Base-by-base conservation (phyloP, 2,888 invertebrate species). In the Lypha dubia region DNA sequence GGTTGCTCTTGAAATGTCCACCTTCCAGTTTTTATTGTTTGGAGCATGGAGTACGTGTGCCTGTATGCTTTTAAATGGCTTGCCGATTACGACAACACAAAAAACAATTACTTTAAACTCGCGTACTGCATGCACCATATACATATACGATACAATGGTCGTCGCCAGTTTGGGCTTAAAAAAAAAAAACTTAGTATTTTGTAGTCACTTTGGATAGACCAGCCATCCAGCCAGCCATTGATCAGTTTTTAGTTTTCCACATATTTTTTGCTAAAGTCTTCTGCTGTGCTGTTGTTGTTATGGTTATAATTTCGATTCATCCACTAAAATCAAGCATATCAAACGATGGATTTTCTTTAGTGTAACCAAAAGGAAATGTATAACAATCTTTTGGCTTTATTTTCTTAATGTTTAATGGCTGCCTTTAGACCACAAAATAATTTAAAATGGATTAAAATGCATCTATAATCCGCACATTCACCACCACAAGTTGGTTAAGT, bases 1-100 rank as follows among this genome's bases (percentile, higher is more conserved):
- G 53, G 77, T 20, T 82, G 81, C 81, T 84, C 81, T 84, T 70
- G 74, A 84, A 84, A 84, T 84, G 81, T 84, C 81, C 84, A 81
- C 84, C 84, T 84, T 84, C 84, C 58, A 81, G 67, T 71, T 63
- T 74, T 70, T 49, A 63, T 60, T 41, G 28, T 62, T 56, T 46
- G 56, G 68, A 63, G 44, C 70, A 71, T 44, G 70, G 71, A 60
- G 65, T 70, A 74, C 62, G 65, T 70, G 70, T 75, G 74, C 56
- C 44, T 70, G 74, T 58, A 67, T 80, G 32, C 13, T 70, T 44
- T 71, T 70, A 63, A 71, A 62, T 83, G 85, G 73, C 67, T 75
- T 62, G 67, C 75, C 79, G 83, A 79, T 79, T 79, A 76, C 76
- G 62, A 75, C 75, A 70, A 75, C 38, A 71, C 38, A 83, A 67